Base-by-base conservation (phyloP, 2,888 invertebrate genomes). In the Sphecodes monilicornis region DNA sequence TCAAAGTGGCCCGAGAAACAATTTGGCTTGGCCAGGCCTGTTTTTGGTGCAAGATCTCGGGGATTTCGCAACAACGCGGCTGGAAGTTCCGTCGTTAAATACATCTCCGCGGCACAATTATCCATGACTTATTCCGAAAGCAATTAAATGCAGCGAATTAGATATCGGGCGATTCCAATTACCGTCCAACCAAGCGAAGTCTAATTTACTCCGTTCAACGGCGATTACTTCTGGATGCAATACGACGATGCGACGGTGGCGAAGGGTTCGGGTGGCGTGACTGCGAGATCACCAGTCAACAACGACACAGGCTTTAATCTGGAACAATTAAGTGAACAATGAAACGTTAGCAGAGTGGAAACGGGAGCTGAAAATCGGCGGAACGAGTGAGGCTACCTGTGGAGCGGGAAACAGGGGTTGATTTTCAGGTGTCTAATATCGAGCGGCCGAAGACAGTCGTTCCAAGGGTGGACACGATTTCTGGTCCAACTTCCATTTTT, bases 301-400 rank as follows among this genome's bases (percentile, higher is more conserved):
- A 36, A 29, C 72, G 43, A 46, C 54, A 60, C 16, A 16, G 70
- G 77, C 73, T 77, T 69, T 64, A 70, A 76, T 77, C 69, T 46
- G 39, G 26, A 5, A 29, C 46, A 73, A 81, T 78, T 81, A 84
- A 78, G 16, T 54, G 32, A 81, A 77, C 70, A 84, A 80, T 69
- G 50, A 69, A n/a, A 29, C 66, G 36, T 36, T 36, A 29, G 5
- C 18, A 43, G 29, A 18, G 5, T 72, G 69, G 57, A 43, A 85
- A 78, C 60, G 43, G 60, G 26, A 66, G 69, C 68, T 29, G 57
- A 39, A 79, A n/a, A 82, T 78, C 41, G 26, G 71, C 81, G 41
- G 54, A 68, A 22, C n/a, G 54, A 29, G 32, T 26, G 43, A 18
- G 29, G 26, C 69, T 77, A 68, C 64, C 70, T 83, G 73, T 54